These are phyloP conservation scores for Taeniopygia guttata DNA, from an alignment of 2,797 vertebrate species.

Conservation along the genomic window DNA sequence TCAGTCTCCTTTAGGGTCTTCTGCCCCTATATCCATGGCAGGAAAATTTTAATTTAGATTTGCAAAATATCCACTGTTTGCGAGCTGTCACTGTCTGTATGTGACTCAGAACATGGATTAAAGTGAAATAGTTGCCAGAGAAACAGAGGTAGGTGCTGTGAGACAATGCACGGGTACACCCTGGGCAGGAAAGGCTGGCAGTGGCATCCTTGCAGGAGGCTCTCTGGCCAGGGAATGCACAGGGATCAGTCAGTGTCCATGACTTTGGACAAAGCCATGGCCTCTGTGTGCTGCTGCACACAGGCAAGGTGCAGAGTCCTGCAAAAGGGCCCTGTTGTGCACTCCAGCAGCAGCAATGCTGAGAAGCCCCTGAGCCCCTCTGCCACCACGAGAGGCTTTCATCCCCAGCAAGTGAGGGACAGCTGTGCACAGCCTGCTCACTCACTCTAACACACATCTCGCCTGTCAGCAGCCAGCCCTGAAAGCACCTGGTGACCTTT, in stretches of 20 bases:
- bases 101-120: background rate
- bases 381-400: accelerated
- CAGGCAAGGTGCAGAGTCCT: background rate
- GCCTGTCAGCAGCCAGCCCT: background rate
- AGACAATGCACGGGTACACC: background rate
- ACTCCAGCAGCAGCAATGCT: background rate
- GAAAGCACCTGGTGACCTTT: background rate
- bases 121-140: background rate
- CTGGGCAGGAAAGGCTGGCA: background rate
- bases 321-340: background rate
- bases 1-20: background rate
- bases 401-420: background rate
- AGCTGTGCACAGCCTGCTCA: background rate
- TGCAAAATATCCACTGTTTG: slow-evolving; percentile 1
- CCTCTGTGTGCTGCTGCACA: accelerated
- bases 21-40: accelerated
- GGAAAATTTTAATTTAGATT: background rate
- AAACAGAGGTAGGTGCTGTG: background rate
- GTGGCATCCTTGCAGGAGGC: slow-evolving; percentile 11
- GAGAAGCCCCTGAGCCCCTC: background rate
- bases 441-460: background rate
- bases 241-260: background rate
- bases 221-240: background rate
- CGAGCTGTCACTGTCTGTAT: background rate
- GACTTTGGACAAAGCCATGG: background rate